Conservation (phyloP, 2,113 vertebrate genomes). For the Semnornis frantzii region DNA sequence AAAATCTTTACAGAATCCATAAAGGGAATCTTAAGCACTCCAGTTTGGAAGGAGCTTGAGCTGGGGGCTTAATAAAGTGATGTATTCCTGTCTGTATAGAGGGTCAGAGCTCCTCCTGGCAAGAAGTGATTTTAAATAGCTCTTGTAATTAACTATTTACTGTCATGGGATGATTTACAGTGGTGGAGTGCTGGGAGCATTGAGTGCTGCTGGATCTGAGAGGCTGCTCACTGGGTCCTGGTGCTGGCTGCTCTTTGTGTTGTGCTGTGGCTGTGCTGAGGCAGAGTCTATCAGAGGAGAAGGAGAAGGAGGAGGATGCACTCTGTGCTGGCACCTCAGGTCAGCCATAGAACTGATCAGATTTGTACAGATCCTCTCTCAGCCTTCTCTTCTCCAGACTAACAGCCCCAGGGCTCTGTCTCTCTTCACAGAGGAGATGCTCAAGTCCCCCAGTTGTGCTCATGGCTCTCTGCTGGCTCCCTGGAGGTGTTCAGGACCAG, state of each 20-base stretch:
- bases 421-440: too few relatives aligned
- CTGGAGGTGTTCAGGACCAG: too few relatives aligned
- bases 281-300: not conserved
- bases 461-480: too few relatives aligned
- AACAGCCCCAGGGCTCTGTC: too few relatives aligned
- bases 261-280: not conserved
- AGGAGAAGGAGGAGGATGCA: not conserved
- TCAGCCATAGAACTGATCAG: too few relatives aligned
- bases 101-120: not conserved
- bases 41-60: not conserved
- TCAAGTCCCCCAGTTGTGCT: too few relatives aligned
- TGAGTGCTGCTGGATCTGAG: not conserved
- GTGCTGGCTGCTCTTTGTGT: not conserved
- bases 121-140: constrained; percentile 24
- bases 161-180: not conserved
- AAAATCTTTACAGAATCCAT: not conserved
- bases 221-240: not conserved
- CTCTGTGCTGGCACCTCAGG: too few relatives aligned
- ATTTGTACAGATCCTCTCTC: too few relatives aligned
- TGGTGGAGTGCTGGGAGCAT: not conserved
- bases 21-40: not conserved
- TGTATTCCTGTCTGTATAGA: not conserved
- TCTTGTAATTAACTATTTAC: constrained; percentile 35
- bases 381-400: too few relatives aligned
- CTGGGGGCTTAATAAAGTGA: constrained; percentile 19